Conservation (phyloP, 1,140 invertebrate species). For the Drosophila nannoptera region DNA sequence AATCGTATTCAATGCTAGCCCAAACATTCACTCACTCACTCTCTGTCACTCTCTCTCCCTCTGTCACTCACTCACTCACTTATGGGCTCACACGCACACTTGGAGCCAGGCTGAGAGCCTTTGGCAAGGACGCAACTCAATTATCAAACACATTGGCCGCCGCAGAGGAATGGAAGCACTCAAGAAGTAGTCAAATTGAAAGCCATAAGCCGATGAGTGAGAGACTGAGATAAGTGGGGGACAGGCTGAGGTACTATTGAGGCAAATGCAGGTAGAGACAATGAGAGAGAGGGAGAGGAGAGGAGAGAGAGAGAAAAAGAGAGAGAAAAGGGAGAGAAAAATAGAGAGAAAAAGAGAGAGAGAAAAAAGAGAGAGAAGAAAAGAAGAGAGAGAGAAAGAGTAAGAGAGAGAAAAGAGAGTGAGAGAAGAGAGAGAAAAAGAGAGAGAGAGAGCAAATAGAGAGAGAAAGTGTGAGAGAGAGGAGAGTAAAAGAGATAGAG, state of each 20-base stretch:
- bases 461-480: no score
- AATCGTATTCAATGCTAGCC: constrained; percentile 45
- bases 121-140: constrained; percentile 44
- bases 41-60: no score
- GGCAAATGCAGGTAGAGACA: no score
- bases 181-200: constrained; percentile 53
- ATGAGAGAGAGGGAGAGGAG: not conserved
- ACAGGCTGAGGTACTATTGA: no score
- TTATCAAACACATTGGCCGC: constrained; percentile 62
- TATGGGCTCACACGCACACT: constrained; percentile 8
- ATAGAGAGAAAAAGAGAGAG: not conserved
- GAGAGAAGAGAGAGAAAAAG: no score
- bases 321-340: no score
- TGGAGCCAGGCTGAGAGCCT: constrained; percentile 21
- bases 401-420: no score
- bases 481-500: not conserved
- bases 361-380: not conserved
- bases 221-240: not conserved
- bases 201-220: constrained; percentile 31
- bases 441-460: no score
- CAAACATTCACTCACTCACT: constrained; percentile 6
- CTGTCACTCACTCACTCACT: constrained; percentile 1
- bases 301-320: not conserved
- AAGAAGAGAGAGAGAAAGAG: no score
- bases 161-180: constrained; percentile 28